Percentiles rank a stretch among this genome's conserved stretches.
These are phyloP conservation scores for Peromyscus melanophrys DNA, from an alignment of 2,797 vertebrate genomes.

Conservation along the genomic window DNA sequence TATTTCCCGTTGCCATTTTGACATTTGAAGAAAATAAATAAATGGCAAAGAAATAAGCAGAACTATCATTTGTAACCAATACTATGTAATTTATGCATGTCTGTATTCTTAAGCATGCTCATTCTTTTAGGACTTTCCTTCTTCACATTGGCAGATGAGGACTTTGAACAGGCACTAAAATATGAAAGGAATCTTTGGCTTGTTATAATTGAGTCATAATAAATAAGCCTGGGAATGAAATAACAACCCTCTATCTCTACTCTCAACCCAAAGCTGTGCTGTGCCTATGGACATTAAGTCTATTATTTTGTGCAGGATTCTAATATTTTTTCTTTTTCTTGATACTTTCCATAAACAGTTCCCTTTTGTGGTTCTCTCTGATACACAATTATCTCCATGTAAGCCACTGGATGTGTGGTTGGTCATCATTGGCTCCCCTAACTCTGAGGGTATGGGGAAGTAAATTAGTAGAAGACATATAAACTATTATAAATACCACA, in stretches of 20 bases:
- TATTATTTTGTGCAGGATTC: neutral
- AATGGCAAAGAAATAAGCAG: slow-evolving; percentile 23
- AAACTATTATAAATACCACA: neutral
- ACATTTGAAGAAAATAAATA: neutral
- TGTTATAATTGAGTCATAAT: neutral
- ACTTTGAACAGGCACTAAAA: neutral
- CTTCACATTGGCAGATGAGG: neutral
- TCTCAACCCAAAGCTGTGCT: neutral
- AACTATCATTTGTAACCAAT: neutral
- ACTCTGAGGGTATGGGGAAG: neutral
- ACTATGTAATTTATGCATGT: neutral
- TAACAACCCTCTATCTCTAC: rapidly evolving
- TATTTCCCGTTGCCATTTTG: slow-evolving; percentile 16
- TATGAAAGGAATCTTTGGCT: neutral
- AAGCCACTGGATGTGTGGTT: neutral
- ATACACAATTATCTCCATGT: neutral
- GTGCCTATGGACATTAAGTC: neutral
- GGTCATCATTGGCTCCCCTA: neutral
- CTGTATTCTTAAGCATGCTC: neutral
- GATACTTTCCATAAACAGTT: neutral
- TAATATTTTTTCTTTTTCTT: neutral
- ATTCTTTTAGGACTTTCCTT: neutral
- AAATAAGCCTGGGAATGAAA: neutral
- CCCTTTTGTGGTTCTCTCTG: neutral
- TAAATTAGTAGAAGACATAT: neutral